Conservation (phyloP, 2,888 invertebrate species). For the Emmelina monodactyla region DNA sequence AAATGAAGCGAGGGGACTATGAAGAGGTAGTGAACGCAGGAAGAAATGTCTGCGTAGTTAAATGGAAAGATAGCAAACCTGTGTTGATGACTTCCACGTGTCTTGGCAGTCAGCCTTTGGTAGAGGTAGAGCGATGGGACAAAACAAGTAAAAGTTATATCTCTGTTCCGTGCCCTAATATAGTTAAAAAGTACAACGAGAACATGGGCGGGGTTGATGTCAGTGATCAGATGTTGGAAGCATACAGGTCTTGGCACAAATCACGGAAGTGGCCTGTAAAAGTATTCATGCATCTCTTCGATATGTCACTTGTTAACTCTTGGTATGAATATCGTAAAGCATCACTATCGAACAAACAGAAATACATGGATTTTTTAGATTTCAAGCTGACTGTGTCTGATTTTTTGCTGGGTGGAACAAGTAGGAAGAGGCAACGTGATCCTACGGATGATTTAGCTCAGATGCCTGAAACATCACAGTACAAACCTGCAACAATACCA, state of each 20-base stretch:
- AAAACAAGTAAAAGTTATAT: background rate
- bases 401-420: conserved; percentile 10
- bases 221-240: conserved; percentile 10
- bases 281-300: conserved; percentile 12
- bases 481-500: conserved; percentile 9
- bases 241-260: conserved; percentile 11
- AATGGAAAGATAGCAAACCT: too few relatives aligned
- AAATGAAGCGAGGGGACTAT: too few relatives aligned
- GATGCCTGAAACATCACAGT: conserved; percentile 8
- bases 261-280: conserved; percentile 13
- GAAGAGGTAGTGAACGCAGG: too few relatives aligned
- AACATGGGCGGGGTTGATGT: conserved; percentile 10
- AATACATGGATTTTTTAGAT: conserved; percentile 9
- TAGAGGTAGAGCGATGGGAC: too few relatives aligned
- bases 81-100: too few relatives aligned
- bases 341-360: conserved; percentile 6
- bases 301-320: conserved; percentile 7
- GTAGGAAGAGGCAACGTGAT: conserved; percentile 11
- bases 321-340: conserved; percentile 7
- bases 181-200: conserved; percentile 3
- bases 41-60: too few relatives aligned
- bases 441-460: conserved; percentile 7
- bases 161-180: background rate
- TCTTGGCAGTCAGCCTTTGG: too few relatives aligned
- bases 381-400: conserved; percentile 7